Base-by-base conservation (phyloP, 2,888 invertebrate species). In the Geophilus truncorum region DNA sequence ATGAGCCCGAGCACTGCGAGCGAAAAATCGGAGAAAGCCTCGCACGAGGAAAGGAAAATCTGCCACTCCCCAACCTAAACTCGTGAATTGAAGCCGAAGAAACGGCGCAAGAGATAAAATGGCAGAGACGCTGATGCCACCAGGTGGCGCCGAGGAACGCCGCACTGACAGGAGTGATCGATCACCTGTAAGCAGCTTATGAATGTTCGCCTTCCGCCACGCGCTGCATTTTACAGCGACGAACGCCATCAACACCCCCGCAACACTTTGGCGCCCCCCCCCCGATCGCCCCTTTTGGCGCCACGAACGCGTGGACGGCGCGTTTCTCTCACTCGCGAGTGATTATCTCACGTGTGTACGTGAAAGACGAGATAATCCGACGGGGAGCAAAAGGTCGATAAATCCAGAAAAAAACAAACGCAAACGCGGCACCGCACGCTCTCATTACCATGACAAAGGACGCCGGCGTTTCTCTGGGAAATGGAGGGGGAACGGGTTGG, bases 161-260 rank as follows among this genome's bases (percentile, higher is more conserved):
- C 10, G 23, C 21, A 62, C 57, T 62, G 57, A 62, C 57, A 62
- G 57, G 57, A 62, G 57, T 62, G 57, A 62, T 62, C 57, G 57
- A 62, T 62, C 57, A 62, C 57, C 57, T 62, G 57, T 62, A 62
- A 62, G 57, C 57, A 62, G 57, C 57, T 62, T 62, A 62, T 62
- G 57, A 62, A 62, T 62, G 57, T 62, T 62, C 57, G 57, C 23
- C 57, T 62, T 62, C 57, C 57, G 57, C 57, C 57, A 62, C 57
- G 57, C 57, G 57, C 21, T 62, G 57, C 57, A 62, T 62, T 62
- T 62, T 62, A 62, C 57, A 62, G 57, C 57, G 57, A 62, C 57
- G 57, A 62, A 62, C 57, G 57, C 57, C 57, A 62, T 62, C 57
- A 62, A 62, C 57, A 62, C 57, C 57, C 57, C 57, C 57, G 57